Percentiles rank a stretch among this genome's conserved stretches.
Evolutionary conservation across 2,797 vertebrate species (phyloP).

Genomic region (Trichosurus vulpecula): DNA sequence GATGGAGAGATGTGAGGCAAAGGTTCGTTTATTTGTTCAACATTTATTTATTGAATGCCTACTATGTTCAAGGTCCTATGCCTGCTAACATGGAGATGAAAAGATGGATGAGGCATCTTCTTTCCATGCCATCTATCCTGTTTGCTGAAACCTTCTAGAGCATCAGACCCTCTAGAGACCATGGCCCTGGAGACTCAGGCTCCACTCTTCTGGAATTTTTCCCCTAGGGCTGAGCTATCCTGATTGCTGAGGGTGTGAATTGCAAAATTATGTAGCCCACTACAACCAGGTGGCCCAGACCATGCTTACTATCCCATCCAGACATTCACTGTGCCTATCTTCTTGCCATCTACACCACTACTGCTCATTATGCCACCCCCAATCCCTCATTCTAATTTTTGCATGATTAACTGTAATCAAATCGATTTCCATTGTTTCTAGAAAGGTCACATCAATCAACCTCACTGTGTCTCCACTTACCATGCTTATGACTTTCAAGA

Average conservation of each 20-base stretch:
- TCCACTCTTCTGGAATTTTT: neutral
- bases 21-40: neutral
- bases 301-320: neutral
- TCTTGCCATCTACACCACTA: neutral
- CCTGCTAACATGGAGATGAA: neutral
- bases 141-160: neutral
- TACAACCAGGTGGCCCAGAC: neutral
- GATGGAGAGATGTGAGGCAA: neutral
- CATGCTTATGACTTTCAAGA: neutral
- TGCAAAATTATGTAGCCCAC: neutral
- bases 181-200: neutral
- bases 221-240: neutral
- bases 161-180: neutral
- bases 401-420: neutral
- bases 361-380: neutral
- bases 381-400: neutral
- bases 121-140: neutral
- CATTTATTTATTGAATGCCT: neutral
- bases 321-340: neutral
- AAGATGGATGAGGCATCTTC: neutral
- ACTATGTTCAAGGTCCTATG: neutral
- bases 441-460: neutral
- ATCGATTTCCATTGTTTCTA: neutral
- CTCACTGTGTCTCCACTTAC: neutral
- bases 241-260: neutral